phyloP scores from a whole-genome alignment of 2,888 invertebrate species.

The Eulithis prunata region DNA sequence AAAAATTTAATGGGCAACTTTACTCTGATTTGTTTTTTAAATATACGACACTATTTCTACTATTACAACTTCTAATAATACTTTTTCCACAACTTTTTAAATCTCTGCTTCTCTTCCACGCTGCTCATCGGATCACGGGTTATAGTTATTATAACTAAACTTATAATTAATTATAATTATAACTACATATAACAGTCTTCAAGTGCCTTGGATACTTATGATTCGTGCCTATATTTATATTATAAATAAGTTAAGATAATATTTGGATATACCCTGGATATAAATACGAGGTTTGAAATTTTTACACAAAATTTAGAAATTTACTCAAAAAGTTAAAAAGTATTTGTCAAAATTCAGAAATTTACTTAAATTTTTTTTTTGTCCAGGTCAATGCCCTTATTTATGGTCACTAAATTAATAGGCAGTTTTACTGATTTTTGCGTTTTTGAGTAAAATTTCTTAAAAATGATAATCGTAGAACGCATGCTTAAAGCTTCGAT shows the following conservation, averaged over 20 bases:
- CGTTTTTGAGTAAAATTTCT: constrained; percentile 24
- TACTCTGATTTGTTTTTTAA: neutral
- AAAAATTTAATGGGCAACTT: no score
- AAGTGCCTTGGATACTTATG: constrained; percentile 70
- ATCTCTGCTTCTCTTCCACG: constrained; percentile 66
- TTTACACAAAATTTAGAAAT: constrained; percentile 7
- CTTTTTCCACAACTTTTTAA: constrained; percentile 17
- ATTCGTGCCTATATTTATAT: constrained; percentile 58
- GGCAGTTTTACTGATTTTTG: neutral
- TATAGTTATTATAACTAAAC: constrained; percentile 48
- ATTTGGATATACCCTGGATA: constrained; percentile 18
- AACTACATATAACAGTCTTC: constrained; percentile 43
- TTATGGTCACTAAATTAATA: no score
- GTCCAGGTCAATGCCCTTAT: neutral
- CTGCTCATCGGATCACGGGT: constrained; percentile 59
- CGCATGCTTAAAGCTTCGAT: constrained; percentile 31
- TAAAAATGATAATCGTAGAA: neutral
- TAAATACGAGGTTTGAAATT: constrained; percentile 32
- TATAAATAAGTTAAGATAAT: constrained; percentile 36
- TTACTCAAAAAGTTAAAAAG: no score
- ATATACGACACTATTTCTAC: constrained; percentile 24
- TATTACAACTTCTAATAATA: neutral
- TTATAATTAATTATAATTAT: constrained; percentile 35
- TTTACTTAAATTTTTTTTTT: neutral
- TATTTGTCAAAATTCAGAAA: neutral